Percentiles rank a stretch among this genome's conserved stretches.
phyloP scores from a whole-genome alignment of 2,888 invertebrate genomes.

The Melieria crassipennis region DNA sequence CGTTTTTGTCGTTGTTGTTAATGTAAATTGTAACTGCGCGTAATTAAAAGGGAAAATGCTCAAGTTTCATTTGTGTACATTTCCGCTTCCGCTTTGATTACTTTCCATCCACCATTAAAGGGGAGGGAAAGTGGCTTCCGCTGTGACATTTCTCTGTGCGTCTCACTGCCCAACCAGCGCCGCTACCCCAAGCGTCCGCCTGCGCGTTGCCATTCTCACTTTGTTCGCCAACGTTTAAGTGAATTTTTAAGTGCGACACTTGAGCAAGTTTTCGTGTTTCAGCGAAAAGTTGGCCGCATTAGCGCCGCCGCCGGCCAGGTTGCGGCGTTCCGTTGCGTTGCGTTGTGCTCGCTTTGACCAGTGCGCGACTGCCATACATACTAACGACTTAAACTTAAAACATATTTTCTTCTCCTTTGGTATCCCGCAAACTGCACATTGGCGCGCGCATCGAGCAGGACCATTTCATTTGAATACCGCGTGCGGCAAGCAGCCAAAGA shows the following conservation, averaged over 20 bases:
- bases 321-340: too few species aligned
- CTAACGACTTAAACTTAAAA: neutral
- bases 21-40: slow-evolving; percentile 35
- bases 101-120: slow-evolving; percentile 36
- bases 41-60: slow-evolving; percentile 37
- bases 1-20: slow-evolving; percentile 26
- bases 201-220: too few species aligned
- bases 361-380: too few species aligned
- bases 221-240: too few species aligned
- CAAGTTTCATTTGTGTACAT: slow-evolving; percentile 33
- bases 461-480: slow-evolving; percentile 25
- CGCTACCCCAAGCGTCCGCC: too few species aligned
- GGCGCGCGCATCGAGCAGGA: neutral
- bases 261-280: too few species aligned
- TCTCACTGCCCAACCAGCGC: too few species aligned
- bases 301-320: too few species aligned
- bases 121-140: neutral
- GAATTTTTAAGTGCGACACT: too few species aligned
- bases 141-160: neutral
- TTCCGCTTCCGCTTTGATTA: slow-evolving; percentile 44
- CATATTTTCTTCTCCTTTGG: neutral
- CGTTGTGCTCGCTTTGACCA: too few species aligned
- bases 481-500: slow-evolving; percentile 24
- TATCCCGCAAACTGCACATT: too few species aligned
- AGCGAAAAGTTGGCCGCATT: too few species aligned